Base-by-base conservation (phyloP, 2,888 invertebrate genomes). In the Deilephila porcellus region DNA sequence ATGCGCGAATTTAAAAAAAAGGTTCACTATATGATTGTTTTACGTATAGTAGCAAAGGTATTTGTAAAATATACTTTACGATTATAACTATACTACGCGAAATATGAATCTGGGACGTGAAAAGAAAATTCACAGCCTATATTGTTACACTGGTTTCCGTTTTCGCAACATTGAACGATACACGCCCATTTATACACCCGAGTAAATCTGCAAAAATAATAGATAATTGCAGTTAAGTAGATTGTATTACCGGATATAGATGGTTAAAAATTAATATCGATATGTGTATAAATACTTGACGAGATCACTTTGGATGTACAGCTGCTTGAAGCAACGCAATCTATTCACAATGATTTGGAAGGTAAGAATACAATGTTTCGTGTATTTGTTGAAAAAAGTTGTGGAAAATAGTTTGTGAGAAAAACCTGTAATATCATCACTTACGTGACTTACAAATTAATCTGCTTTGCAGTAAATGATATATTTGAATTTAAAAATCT, bases 301-400 rank as follows among this genome's bases (percentile, higher is more conserved):
- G 75, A 82, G 78, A 83, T 85, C 78, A 83, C 76, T 76, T 80
- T 76, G 74, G 53, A 77, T 81, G 83, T 82, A 86, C 85, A 87
- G 82, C 86, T 80, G 80, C 76, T 78, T 76, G 80, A 76, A 79
- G 81, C 83, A 83, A 85, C 79, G 78, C 82, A 84, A 84, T 80
- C 67, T 79, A 81, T 80, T 84, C 84, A 90, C 87, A 77, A 92
- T 92, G 92, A 83, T 86, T 88, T 85, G 85, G 83, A 91, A 92
- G 92, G 92, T 93, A 89, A 82, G 78, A 72, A 73, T 8, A n/a
- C 3, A 67, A 67, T 59, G 17, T 59, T 67, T 29, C 17, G 8
- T 62, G 20, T n/a, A 11, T 70, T 67, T 29, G 14, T 53, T 53
- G 7, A 25, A 60, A 29, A 60, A 29, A 29, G 25, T 52, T 70